These are phyloP conservation scores for Phyllotreta striolata DNA, from an alignment of 2,888 invertebrate genomes.

Conservation along the genomic window DNA sequence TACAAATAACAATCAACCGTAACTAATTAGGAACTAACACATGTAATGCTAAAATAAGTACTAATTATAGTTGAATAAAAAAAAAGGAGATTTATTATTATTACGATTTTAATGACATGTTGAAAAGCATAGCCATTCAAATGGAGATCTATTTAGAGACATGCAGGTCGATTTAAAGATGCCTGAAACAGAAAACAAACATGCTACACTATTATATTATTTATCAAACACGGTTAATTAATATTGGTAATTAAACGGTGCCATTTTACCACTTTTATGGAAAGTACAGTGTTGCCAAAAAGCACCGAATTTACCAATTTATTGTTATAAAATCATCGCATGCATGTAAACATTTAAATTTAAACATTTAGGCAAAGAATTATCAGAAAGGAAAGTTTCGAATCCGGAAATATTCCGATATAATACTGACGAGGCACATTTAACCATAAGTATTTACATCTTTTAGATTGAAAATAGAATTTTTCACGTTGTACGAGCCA, in stretches of 20 bases:
- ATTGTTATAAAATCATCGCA: background rate
- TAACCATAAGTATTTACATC: no score
- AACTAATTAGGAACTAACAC: no score
- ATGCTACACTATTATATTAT: conserved; percentile 45
- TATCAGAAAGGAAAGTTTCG: background rate
- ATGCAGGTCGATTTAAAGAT: conserved; percentile 65
- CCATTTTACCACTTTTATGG: background rate
- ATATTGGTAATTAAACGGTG: background rate
- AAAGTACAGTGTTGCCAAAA: no score
- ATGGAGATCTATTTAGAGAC: conserved; percentile 62
- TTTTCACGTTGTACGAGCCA: no score
- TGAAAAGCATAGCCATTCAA: conserved; percentile 44
- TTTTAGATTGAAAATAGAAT: no score
- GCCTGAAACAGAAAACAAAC: conserved; percentile 60
- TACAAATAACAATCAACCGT: no score
- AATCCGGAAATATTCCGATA: no score
- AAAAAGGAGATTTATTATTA: conserved; percentile 37
- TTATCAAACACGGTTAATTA: conserved; percentile 2
- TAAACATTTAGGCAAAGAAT: background rate
- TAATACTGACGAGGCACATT: no score
- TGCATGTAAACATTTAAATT: conserved; percentile 5
- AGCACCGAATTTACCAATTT: background rate
- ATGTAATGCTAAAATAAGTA: no score
- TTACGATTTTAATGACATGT: conserved; percentile 39
- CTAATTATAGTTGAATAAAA: no score